Base-by-base conservation (phyloP, 2,888 invertebrate species). In the Tetramorium bicarinatum region DNA sequence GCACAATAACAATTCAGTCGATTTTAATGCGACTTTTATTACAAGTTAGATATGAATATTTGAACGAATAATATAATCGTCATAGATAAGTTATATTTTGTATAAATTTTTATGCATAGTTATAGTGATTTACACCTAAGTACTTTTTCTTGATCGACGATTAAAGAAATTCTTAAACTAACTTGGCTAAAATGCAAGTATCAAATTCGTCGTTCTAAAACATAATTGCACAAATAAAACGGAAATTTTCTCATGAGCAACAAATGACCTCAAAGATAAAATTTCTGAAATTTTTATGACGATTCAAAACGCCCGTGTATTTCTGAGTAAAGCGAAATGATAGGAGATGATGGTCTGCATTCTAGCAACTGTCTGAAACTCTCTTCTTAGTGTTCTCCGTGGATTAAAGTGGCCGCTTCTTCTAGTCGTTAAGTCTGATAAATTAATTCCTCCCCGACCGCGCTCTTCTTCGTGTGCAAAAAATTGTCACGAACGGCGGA, bases 361-460 rank as follows among this genome's bases (percentile, higher is more conserved):
- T 21, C 13, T 18, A 13, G 71, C 44, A 25, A 79, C 59, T 25
- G 13, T 47, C 47, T 38, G 71, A 21, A 56, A 69, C 29, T 41
- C 25, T 66, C 18, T 29, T 21, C 38, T 64, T 7, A 11, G 52
- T 13, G 47, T 25, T 44, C 67, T 11, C 67, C 79, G 15, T 79
- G 34, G 59, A 71, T 79, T 59, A 59, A 77, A 79, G 79, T 71
- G 25, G 47, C 56, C 25, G 71, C 34, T 79, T 79, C 56, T 59
- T 71, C 56, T 59, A 49, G 72, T 80, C 72, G 79, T 67, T 67
- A 71, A 80, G 71, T 25, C 67, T 80, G 83, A 83, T 83, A 71
- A 83, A 83, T 83, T 83, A 83, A 83, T 83, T 83, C 69, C 71
- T 61, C 47, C 52, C 47, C 29, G 25, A 15, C 44, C 69, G 71